Percentiles rank a stretch among this genome's conserved stretches.
phyloP scores from a whole-genome alignment of 1,140 invertebrate species.

The Sycophaga agraensis region DNA sequence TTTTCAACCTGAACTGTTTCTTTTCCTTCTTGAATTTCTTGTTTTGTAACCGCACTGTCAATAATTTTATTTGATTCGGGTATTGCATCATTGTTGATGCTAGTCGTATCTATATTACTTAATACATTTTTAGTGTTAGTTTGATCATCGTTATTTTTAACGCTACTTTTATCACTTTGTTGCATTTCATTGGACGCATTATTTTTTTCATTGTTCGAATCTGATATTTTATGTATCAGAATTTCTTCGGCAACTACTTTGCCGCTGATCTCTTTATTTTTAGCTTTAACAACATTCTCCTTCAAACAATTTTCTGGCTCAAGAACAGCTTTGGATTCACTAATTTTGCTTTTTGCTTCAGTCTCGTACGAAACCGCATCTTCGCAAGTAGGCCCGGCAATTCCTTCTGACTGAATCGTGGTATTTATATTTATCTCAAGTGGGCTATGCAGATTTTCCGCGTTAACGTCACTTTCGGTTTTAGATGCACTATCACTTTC shows the following conservation, averaged over 20 bases:
- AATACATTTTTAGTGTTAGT: not conserved
- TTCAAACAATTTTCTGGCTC: not conserved
- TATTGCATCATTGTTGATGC: not conserved
- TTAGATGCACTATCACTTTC: not conserved
- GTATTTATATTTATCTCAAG: no score
- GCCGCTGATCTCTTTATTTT: conserved; percentile 1
- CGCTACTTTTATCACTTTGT: not conserved
- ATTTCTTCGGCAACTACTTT: not conserved
- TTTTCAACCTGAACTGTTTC: not conserved
- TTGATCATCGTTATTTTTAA: not conserved
- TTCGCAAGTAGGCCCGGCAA: no score
- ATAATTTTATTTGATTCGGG: not conserved
- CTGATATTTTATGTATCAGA: not conserved
- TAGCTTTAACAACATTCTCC: not conserved
- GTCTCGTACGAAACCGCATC: not conserved
- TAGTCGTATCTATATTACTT: not conserved
- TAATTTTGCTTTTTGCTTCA: not conserved
- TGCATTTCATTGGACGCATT: not conserved
- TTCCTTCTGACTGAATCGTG: no score
- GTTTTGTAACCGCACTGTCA: not conserved
- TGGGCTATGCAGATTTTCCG: not conserved
- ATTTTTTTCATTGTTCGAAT: not conserved
- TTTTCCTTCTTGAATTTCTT: not conserved
- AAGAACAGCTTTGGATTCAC: not conserved
- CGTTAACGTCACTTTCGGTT: not conserved